These are phyloP conservation scores for Probosciger aterrimus DNA, from an alignment of 2,113 vertebrate species.

Conservation along the genomic window DNA sequence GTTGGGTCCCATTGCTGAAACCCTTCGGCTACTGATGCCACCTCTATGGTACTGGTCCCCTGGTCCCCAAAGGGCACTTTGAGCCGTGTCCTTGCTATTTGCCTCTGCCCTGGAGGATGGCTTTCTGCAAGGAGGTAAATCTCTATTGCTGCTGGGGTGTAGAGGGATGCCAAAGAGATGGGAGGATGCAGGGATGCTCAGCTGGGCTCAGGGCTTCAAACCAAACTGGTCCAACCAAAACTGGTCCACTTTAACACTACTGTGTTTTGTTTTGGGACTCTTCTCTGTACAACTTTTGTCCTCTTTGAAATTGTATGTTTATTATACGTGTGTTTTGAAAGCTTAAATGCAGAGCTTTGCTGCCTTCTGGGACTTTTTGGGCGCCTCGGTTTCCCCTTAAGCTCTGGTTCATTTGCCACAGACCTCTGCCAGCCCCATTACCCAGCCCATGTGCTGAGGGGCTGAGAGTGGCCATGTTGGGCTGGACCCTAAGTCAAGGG, in stretches of 20 bases:
- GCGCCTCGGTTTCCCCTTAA: neutral
- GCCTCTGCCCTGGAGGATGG: neutral
- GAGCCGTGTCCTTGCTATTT: neutral
- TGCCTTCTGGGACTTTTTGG: neutral
- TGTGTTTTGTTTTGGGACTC: neutral
- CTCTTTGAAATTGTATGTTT: neutral
- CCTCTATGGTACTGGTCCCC: rapidly evolving
- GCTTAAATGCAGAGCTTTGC: neutral
- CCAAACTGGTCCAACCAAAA: neutral
- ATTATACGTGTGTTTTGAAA: neutral
- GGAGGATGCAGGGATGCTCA: neutral
- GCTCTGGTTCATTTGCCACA: neutral
- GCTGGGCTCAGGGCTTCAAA: neutral
- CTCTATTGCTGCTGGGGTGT: neutral
- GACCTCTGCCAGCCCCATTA: neutral
- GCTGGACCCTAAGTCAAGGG: neutral
- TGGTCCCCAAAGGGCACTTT: too few species aligned
- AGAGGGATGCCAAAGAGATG: neutral
- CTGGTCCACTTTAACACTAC: rapidly evolving
- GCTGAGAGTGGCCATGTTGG: too few species aligned
- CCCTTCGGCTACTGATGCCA: rapidly evolving
- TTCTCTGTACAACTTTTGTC: rapidly evolving
- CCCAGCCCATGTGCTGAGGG: too few species aligned
- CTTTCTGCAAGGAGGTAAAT: neutral
- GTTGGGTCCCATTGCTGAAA: neutral